Base-by-base conservation (phyloP, 2,113 vertebrate species). In the Percina caprodes region DNA sequence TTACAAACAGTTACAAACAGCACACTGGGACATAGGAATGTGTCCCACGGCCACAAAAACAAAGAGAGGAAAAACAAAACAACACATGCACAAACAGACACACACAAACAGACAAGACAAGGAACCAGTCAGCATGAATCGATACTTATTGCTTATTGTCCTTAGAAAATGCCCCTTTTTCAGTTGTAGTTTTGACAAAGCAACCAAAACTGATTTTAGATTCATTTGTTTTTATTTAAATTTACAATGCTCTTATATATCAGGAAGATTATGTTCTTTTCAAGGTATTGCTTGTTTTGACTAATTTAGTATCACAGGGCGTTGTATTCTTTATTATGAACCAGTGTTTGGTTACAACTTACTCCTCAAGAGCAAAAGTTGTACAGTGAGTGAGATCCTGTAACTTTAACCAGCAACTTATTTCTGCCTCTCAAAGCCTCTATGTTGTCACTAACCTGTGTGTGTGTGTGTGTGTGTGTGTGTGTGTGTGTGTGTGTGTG, bases 401-500 rank as follows among this genome's bases (percentile, higher is more conserved):
- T 60, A 71, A 85, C 46, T 11, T 11, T 42, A 42, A 11, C 39
- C 51, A 26, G 60, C 15, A 52, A 10, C 69, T 8, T 33, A 58
- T 51, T 18, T 12, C 24, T 76, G 33, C 19, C 23, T 48, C 55
- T 62, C 33, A n/a, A n/a, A 69, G 56, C 24, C 5, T 18, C 14
- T 70, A 9, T 2, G 26, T 61, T 58, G 33, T 49, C 39, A 82
- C 23, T 63, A 45, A 26, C 45, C 16, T n/a, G 1, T 12, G 21
- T 76, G 46, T 65, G 33, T 46, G 46, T 63, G 19, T 60, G 49
- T 33, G 58, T 60, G 30, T 10, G 35, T 59, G 69, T 60, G 39
- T 71, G 49, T 51, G 49, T 52, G 30, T 69, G 59, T 56, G 68
- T 73, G 16, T 60, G 55, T 51, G 33, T 35, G 46, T 54, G 5